Conservation (phyloP, 2,113 vertebrate species). For the Crotalus viridis region DNA sequence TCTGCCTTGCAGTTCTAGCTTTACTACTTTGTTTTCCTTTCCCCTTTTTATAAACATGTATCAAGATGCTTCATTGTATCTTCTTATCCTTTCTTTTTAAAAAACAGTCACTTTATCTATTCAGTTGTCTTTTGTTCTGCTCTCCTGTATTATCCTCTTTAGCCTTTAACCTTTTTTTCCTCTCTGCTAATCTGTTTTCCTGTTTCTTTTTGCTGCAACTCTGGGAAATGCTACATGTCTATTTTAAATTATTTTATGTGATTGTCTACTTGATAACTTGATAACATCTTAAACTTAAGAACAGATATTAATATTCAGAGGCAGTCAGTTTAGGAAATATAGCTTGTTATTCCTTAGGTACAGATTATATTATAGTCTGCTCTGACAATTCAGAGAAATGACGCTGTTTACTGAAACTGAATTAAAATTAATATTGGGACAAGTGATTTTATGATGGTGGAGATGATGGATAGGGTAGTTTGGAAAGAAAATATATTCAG, state of each 20-base stretch:
- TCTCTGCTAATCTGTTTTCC: not conserved
- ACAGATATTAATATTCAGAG: not conserved
- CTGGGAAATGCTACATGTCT: not conserved
- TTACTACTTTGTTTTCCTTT: not conserved
- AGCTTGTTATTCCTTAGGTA: not conserved
- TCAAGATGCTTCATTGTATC: not conserved
- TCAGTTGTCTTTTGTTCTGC: not conserved
- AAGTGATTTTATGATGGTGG: not conserved
- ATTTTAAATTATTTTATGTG: not conserved
- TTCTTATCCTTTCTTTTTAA: not conserved
- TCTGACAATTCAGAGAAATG: not conserved
- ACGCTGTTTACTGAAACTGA: not conserved
- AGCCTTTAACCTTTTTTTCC: constrained; percentile 5
- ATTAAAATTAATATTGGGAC: constrained; percentile 18
- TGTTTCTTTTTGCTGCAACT: not conserved
- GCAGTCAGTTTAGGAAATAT: not conserved
- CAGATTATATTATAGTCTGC: not conserved
- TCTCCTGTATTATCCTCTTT: not conserved
- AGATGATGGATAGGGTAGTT: not conserved
- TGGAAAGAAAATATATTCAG: not conserved
- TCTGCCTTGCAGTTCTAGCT: not conserved
- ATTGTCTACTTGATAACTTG: not conserved
- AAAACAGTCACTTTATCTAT: not conserved
- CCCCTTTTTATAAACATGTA: not conserved
- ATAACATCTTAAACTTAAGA: constrained; percentile 2